phyloP scores from a whole-genome alignment of 2,113 vertebrate species.

The Tinamus guttatus region DNA sequence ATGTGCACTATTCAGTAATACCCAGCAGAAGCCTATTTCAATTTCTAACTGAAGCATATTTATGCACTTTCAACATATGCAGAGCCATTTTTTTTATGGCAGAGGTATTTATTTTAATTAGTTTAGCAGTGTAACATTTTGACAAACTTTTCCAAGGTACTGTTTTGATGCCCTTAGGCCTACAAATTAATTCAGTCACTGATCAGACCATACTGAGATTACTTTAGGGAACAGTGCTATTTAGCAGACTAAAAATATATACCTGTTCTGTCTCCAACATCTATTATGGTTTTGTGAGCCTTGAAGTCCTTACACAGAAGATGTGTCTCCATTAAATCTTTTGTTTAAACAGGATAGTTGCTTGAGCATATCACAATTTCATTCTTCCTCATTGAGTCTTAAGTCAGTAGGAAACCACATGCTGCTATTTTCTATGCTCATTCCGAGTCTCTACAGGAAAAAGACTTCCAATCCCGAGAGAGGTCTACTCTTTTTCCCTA shows the following conservation, averaged over 20 bases:
- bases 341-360: neutral
- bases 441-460: neutral
- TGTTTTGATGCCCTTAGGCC: neutral
- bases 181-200: neutral
- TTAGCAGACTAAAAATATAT: neutral
- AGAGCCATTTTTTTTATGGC: neutral
- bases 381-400: neutral
- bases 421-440: neutral
- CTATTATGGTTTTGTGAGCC: neutral
- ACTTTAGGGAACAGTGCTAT: neutral
- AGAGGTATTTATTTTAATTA: neutral
- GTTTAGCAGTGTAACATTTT: neutral
- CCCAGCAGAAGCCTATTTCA: neutral
- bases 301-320: neutral
- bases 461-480: neutral
- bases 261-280: neutral
- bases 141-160: neutral
- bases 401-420: neutral
- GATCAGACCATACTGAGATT: neutral
- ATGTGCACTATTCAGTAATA: accelerated
- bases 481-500: neutral
- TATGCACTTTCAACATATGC: neutral
- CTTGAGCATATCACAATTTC: neutral
- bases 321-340: neutral
- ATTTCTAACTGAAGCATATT: neutral